Base-by-base conservation (phyloP, 2,888 invertebrate genomes). In the Hypsopygia costalis region DNA sequence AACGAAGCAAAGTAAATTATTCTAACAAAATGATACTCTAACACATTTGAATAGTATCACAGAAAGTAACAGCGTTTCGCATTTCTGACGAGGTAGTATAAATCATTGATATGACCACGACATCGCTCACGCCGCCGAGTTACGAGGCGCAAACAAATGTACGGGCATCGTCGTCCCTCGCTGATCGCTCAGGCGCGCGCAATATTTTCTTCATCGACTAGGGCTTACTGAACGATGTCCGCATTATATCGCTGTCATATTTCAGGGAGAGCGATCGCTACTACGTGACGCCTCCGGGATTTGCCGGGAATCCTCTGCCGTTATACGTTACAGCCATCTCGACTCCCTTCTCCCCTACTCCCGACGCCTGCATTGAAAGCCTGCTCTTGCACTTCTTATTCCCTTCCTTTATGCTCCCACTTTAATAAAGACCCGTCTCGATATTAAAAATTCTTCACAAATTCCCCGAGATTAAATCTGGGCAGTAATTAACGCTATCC, bases 391-490 rank as follows among this genome's bases (percentile, higher is more conserved):
- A 55, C 54, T 50, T 52, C 54, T 55, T 57, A 58, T 59, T 58
- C 49, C 44, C 45, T 51, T 61, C 60, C 57, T 70, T 70, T 69
- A 59, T 60, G 63, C 58, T 57, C 51, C 61, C 49, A 67, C 58
- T 75, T 80, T 81, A 81, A 81, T 81, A 82, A 81, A 81, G 79
- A 73, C 71, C 67, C 55, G 47, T 46, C 61, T 44, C 54, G 65
- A 78, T 85, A 83, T 83, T 82, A 85, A 85, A 75, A 85, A 83
- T 78, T 77, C 76, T 68, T 73, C 64, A 62, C 61, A 62, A 59
- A 58, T 58, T 61, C 60, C 44, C 39, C 38, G 50, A 57, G 69
- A 68, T 70, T 63, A 67, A 39, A 43, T 39, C 39, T 52, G 54
- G 49, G 52, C 56, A 58, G 52, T 62, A 64, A 64, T 68, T 69